Evolutionary conservation across 2,888 invertebrate species (phyloP).

Genomic region (Synanthedon andrenaeformis): DNA sequence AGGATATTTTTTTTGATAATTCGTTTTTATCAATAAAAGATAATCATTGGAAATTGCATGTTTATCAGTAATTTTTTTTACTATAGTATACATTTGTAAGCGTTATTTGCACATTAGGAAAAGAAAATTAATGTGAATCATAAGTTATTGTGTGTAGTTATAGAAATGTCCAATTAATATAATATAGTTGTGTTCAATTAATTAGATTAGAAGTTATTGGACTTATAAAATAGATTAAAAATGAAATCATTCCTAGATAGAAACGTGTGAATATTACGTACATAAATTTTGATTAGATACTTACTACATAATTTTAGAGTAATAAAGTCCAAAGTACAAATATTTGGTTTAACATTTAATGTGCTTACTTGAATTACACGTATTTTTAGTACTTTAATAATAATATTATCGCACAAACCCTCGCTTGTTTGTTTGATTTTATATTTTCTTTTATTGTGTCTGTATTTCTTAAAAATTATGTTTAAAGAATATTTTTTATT

Average conservation of each 20-base stretch:
- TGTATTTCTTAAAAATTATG: conserved; percentile 16
- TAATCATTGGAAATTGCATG: no score
- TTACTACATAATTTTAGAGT: not conserved
- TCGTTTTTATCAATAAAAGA: no score
- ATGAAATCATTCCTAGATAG: conserved; percentile 18
- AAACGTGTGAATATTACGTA: not conserved
- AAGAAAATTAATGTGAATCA: no score
- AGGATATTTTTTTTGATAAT: no score
- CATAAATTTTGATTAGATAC: not conserved
- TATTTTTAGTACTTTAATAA: not conserved
- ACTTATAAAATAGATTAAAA: conserved; percentile 2
- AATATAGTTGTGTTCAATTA: conserved; percentile 16
- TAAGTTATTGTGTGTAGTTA: no score
- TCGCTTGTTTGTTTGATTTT: conserved; percentile 40
- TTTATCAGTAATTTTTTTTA: no score
- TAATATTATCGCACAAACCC: conserved; percentile 35
- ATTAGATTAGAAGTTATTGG: conserved; percentile 9
- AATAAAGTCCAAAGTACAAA: conserved; percentile 47
- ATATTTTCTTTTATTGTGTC: conserved; percentile 30
- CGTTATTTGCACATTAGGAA: no score
- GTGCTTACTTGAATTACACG: conserved; percentile 8
- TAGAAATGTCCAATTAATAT: conserved; percentile 2
- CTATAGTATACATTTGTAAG: no score
- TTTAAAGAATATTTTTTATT: conserved; percentile 31
- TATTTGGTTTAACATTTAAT: conserved; percentile 14